phyloP scores from a whole-genome alignment of 2,113 vertebrate species.

The Pogonocichla stellata region DNA sequence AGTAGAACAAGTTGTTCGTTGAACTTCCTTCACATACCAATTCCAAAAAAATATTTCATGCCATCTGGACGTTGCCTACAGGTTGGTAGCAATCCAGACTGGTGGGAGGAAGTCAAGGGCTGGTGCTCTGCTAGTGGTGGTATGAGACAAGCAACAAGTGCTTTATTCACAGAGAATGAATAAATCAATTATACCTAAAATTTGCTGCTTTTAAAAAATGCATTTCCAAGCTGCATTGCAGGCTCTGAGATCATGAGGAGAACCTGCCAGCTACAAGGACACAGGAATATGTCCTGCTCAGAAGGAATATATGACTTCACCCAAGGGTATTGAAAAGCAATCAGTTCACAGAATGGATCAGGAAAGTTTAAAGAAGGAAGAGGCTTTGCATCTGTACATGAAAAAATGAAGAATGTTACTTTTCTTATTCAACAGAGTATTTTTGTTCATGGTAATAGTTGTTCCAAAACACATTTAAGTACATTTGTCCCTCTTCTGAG shows the following conservation, averaged over 20 bases:
- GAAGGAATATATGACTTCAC: fast-evolving
- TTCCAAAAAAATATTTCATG: not conserved
- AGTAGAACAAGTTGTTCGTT: not conserved
- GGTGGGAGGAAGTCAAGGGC: not conserved
- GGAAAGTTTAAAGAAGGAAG: not conserved
- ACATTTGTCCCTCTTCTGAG: not conserved
- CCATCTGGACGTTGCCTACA: not conserved
- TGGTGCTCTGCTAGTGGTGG: not conserved
- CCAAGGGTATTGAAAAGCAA: not conserved
- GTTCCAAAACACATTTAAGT: not conserved
- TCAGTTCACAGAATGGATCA: not conserved
- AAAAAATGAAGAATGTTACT: not conserved
- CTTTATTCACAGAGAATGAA: not conserved
- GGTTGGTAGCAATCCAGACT: not conserved
- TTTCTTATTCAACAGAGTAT: not conserved
- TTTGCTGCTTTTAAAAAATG: not conserved
- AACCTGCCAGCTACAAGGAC: not conserved
- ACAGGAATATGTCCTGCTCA: not conserved
- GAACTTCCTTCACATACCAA: not conserved
- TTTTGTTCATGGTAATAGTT: not conserved
- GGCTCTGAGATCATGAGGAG: not conserved
- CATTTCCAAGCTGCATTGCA: not conserved
- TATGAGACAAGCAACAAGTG: not conserved
- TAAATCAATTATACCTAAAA: not conserved
- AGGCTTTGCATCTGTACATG: not conserved